These are phyloP conservation scores for Neuroterus valhalla DNA, from an alignment of 1,140 invertebrate species.

Conservation along the genomic window DNA sequence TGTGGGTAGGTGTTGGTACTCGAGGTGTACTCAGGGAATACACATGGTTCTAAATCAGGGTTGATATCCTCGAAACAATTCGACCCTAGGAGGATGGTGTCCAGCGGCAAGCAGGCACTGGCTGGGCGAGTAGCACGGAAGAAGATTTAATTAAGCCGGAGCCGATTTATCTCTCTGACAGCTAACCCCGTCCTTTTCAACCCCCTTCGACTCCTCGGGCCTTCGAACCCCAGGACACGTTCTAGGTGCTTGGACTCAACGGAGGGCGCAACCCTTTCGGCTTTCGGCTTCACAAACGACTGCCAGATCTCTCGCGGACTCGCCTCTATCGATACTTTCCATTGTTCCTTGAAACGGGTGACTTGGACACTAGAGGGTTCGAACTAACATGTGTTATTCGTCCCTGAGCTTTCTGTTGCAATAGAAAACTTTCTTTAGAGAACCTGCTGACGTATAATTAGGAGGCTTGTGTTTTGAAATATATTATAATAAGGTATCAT, in stretches of 20 bases:
- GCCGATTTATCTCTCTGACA: conserved; percentile 76
- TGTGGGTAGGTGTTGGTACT: conserved; percentile 56
- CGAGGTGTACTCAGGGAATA: conserved; percentile 64
- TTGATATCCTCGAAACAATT: conserved; percentile 74
- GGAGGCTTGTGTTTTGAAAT: too few relatives aligned
- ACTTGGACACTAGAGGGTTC: conserved; percentile 4
- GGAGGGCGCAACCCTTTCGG: conserved; percentile 57
- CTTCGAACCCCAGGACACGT: conserved; percentile 62
- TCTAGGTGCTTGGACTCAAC: conserved; percentile 49
- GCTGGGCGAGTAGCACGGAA: conserved; percentile 67
- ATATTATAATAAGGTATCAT: too few relatives aligned
- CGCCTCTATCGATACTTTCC: conserved; percentile 31
- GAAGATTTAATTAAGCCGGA: conserved; percentile 76
- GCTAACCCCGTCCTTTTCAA: conserved; percentile 67
- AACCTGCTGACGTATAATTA: too few relatives aligned
- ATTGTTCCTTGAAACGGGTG: conserved; percentile 19
- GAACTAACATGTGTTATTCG: not conserved
- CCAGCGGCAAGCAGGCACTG: conserved; percentile 56
- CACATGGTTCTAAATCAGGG: conserved; percentile 70
- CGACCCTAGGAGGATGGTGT: conserved; percentile 63
- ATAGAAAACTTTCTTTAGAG: not conserved
- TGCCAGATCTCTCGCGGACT: conserved; percentile 36
- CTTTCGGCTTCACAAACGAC: conserved; percentile 41
- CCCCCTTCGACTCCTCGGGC: conserved; percentile 62
- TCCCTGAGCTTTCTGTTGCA: not conserved